These are phyloP conservation scores for Crioceris asparagi DNA, from an alignment of 2,888 invertebrate genomes.

Conservation along the genomic window DNA sequence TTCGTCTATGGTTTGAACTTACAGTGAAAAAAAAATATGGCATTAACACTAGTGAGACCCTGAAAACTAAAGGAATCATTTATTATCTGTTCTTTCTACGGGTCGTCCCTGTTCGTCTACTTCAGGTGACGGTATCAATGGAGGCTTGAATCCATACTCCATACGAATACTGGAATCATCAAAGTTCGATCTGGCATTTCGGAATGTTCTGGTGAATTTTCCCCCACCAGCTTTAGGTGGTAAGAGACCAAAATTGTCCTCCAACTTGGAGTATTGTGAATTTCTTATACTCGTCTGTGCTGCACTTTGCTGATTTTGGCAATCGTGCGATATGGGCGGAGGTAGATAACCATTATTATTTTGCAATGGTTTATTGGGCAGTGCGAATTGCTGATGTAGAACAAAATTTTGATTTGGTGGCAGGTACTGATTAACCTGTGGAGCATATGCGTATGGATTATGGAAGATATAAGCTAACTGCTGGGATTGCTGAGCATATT, in stretches of 20 bases:
- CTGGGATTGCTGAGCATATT: slow-evolving; percentile 16
- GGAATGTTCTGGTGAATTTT: slow-evolving; percentile 17
- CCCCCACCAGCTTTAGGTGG: slow-evolving; percentile 30
- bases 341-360: slow-evolving; percentile 15
- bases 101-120: slow-evolving; percentile 64
- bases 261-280: slow-evolving; percentile 4
- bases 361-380: background rate
- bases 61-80: no score
- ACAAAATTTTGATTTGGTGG: background rate
- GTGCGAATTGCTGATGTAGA: background rate
- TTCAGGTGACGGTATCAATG: slow-evolving; percentile 68
- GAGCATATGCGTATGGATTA: slow-evolving; percentile 21
- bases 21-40: no score
- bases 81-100: slow-evolving; percentile 35
- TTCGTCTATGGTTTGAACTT: no score
- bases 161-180: slow-evolving; percentile 59
- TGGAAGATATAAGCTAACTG: no score
- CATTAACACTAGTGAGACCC: no score
- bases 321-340: slow-evolving; percentile 4
- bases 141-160: slow-evolving; percentile 76
- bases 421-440: no score
- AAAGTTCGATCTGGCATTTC: slow-evolving; percentile 39
- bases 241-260: slow-evolving; percentile 39
- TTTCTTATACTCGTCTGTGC: slow-evolving; percentile 8
- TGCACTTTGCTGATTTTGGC: background rate